Evolutionary conservation across 2,113 vertebrate species (phyloP).

Genomic region (Mesitornis unicolor): DNA sequence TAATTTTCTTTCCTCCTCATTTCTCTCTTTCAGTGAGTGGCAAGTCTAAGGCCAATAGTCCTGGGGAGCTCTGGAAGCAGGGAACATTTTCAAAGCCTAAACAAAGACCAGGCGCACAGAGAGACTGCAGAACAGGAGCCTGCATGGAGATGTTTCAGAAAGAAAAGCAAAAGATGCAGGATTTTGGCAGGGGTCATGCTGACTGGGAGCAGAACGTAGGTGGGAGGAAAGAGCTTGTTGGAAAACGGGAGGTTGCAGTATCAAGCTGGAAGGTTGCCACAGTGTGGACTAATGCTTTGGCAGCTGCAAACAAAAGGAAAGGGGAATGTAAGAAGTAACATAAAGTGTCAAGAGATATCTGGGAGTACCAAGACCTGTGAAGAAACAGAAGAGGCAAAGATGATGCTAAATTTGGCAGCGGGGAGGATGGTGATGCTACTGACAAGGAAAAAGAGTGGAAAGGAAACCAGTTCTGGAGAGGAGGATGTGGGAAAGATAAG

Average conservation of each 20-base stretch:
- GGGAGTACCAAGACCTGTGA: background rate
- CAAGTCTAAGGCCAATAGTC: background rate
- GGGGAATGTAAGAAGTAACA: background rate
- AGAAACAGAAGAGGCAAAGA: constrained; percentile 3
- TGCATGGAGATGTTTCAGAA: background rate
- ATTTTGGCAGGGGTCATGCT: constrained; percentile 26
- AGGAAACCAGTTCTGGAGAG: background rate
- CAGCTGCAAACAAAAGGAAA: constrained; percentile 16
- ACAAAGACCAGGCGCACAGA: background rate
- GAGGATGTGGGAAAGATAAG: background rate
- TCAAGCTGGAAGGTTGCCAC: constrained; percentile 46
- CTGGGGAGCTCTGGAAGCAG: background rate
- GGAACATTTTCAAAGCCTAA: background rate
- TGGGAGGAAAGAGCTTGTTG: constrained; percentile 19
- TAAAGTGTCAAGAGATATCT: background rate
- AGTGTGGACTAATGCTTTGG: constrained; percentile 44
- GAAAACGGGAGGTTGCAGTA: constrained; percentile 21
- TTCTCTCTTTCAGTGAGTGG: background rate
- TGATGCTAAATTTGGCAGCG: background rate
- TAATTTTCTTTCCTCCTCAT: background rate
- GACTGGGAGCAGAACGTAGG: background rate
- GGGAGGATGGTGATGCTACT: background rate
- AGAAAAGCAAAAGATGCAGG: background rate
- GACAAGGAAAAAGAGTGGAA: background rate
- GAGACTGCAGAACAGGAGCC: background rate